Conservation (phyloP, 2,888 invertebrate species). For the Troglohyphantes excavatus region DNA sequence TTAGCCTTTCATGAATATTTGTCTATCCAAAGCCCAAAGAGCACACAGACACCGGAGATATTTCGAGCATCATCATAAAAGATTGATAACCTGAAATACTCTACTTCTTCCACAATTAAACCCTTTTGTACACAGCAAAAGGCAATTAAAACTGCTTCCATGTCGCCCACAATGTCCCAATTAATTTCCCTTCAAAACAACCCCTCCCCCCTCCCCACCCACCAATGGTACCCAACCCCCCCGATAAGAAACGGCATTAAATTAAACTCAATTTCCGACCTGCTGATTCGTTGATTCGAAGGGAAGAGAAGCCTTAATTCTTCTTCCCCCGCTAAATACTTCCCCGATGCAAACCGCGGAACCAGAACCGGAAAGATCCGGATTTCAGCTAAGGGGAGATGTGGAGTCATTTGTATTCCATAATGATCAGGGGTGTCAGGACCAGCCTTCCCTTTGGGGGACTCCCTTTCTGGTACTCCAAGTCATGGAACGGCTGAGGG, state of each 20-base stretch:
- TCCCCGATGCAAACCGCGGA: too few species aligned
- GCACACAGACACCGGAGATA: too few species aligned
- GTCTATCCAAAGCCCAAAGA: too few species aligned
- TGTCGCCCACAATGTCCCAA: neutral
- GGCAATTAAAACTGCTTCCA: neutral
- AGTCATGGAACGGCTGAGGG: neutral
- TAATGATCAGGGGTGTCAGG: slow-evolving; percentile 51
- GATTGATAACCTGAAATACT: too few species aligned
- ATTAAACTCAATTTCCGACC: neutral
- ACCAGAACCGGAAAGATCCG: neutral
- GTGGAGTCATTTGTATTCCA: slow-evolving; percentile 44
- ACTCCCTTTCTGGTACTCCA: neutral
- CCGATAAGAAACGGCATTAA: neutral
- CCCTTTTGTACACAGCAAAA: too few species aligned
- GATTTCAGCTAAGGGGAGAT: neutral
- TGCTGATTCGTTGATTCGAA: neutral
- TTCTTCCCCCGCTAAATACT: neutral
- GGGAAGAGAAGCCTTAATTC: neutral
- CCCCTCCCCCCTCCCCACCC: neutral
- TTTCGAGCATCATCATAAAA: too few species aligned
- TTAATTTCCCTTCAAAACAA: neutral
- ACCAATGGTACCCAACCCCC: neutral
- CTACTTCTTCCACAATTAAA: too few species aligned
- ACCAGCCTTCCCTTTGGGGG: slow-evolving; percentile 4
- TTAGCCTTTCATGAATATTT: too few species aligned